phyloP scores from a whole-genome alignment of 2,888 invertebrate genomes.

The Odontothrips loti region DNA sequence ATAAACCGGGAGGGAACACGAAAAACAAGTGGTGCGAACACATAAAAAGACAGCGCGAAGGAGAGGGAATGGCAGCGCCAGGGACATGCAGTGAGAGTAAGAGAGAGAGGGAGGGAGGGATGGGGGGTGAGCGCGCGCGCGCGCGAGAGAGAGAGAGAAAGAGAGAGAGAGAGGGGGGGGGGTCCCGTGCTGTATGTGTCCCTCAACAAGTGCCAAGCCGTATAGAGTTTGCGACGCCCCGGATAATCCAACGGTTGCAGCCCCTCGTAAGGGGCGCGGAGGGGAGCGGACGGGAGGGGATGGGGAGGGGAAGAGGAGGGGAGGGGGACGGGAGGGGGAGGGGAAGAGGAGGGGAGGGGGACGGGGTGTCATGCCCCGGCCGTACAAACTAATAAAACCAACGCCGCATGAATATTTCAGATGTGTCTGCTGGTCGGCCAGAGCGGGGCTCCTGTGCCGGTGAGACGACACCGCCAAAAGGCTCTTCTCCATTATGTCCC shows the following conservation, averaged over 20 bases:
- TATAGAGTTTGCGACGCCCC: neutral
- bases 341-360: too few relatives aligned
- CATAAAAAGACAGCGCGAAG: neutral
- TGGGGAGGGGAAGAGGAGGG: too few relatives aligned
- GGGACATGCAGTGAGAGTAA: neutral
- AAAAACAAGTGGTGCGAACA: conserved; percentile 18
- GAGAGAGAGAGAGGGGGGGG: neutral
- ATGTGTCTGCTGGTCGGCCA: neutral
- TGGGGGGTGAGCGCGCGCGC: neutral
- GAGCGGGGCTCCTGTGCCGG: neutral
- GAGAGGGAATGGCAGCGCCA: neutral
- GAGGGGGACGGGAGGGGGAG: too few relatives aligned
- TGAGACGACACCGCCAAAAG: neutral
- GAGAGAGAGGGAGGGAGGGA: neutral
- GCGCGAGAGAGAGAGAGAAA: neutral
- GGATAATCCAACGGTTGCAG: too few relatives aligned
- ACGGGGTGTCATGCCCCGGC: neutral
- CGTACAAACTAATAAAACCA: conserved; percentile 26
- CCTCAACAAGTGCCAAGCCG: neutral
- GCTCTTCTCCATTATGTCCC: too few relatives aligned
- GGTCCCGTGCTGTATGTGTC: neutral
- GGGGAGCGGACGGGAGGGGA: too few relatives aligned
- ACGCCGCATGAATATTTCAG: conserved; percentile 17
- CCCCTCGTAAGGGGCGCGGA: too few relatives aligned
- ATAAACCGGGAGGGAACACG: neutral